Conservation (phyloP, 2,113 vertebrate genomes). For the Psilopogon haemacephalus region DNA sequence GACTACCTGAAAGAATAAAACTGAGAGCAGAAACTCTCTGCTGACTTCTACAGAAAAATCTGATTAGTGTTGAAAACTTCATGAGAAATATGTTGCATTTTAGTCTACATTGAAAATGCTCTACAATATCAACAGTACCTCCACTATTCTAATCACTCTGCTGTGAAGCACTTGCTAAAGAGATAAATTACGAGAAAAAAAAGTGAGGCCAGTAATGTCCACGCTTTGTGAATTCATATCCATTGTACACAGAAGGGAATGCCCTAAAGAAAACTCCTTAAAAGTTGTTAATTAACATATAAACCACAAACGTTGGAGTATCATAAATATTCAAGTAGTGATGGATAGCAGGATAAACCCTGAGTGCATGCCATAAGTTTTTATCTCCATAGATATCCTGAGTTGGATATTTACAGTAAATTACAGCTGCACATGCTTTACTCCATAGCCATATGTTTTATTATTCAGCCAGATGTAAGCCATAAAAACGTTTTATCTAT, state of each 20-base stretch:
- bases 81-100: not conserved
- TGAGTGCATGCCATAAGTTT: conserved; percentile 43
- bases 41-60: not conserved
- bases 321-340: conserved; percentile 55
- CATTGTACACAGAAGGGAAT: conserved; percentile 22
- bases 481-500: conserved; percentile 83
- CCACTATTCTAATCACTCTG: not conserved
- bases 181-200: not conserved
- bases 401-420: conserved; percentile 75
- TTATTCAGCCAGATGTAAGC: conserved; percentile 79
- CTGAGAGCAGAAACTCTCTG: not conserved
- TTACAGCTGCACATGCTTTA: conserved; percentile 75
- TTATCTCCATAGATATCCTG: conserved; percentile 56
- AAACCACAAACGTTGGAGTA: conserved; percentile 22
- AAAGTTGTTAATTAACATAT: conserved; percentile 65
- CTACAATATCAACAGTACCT: not conserved
- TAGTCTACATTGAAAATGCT: not conserved
- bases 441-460: conserved; percentile 75
- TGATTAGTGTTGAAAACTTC: not conserved
- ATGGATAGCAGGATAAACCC: conserved; percentile 52
- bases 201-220: not conserved
- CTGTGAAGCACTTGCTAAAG: not conserved
- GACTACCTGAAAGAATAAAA: not conserved
- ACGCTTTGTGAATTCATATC: not conserved
- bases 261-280: conserved; percentile 32